Percentiles rank a stretch among this genome's conserved stretches.
Evolutionary conservation across 2,797 vertebrate species (phyloP).

Genomic region (Kryptolebias ocellatus): DNA sequence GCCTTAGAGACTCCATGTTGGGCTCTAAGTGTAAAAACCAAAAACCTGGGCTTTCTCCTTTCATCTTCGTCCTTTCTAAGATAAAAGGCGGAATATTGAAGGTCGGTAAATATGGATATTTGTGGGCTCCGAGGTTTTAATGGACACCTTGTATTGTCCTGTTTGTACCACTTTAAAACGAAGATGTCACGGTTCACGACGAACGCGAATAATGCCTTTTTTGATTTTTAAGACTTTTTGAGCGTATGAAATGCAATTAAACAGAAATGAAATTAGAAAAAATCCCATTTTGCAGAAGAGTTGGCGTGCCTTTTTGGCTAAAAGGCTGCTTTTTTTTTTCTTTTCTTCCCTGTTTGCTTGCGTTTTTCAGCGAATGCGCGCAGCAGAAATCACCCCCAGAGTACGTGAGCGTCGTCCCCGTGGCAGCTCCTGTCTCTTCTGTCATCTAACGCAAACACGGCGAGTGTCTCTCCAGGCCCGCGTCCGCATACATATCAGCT

Average conservation of each 20-base stretch:
- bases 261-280: background rate
- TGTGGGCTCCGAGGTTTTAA: slow-evolving; percentile 4
- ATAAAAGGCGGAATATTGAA: background rate
- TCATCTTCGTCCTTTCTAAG: slow-evolving; percentile 5
- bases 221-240: slow-evolving; percentile 1
- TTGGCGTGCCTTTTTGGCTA: slow-evolving; percentile 8
- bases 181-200: background rate
- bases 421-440: slow-evolving; percentile 40
- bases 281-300: slow-evolving; percentile 5
- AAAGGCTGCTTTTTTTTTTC: background rate
- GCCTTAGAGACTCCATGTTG: slow-evolving; percentile 21
- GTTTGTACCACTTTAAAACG: background rate
- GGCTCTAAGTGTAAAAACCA: slow-evolving; percentile 7
- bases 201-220: slow-evolving; percentile 7
- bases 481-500: slow-evolving; percentile 64
- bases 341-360: background rate
- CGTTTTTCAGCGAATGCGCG: slow-evolving; percentile 18
- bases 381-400: slow-evolving; percentile 17
- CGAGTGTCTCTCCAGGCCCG: slow-evolving; percentile 31
- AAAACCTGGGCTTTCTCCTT: slow-evolving; percentile 24
- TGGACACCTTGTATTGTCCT: background rate
- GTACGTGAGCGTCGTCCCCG: slow-evolving; percentile 20
- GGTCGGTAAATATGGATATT: slow-evolving; percentile 11
- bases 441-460: slow-evolving; percentile 60
- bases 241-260: background rate